These are phyloP conservation scores for Glossosoma conforme DNA, from an alignment of 1,140 invertebrate species.

Conservation along the genomic window DNA sequence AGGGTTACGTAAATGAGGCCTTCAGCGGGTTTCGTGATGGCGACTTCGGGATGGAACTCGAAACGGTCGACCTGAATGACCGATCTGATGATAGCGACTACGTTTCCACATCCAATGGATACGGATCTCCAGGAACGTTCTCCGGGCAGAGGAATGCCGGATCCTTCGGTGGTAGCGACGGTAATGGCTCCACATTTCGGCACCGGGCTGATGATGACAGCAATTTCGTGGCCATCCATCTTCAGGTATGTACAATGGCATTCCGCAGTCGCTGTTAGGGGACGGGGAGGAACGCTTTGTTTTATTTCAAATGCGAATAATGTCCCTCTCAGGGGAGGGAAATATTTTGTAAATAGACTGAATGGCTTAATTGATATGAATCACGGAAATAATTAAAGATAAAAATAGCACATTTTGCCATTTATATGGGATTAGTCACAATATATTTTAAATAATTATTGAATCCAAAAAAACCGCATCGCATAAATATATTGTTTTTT, in stretches of 20 bases:
- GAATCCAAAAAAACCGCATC: too few species aligned
- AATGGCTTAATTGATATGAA: too few species aligned
- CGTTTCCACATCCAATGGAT: not conserved
- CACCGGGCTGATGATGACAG: conserved; percentile 11
- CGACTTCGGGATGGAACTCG: conserved; percentile 7
- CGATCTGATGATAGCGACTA: conserved; percentile 3
- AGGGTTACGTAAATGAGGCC: conserved; percentile 21
- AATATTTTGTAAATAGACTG: too few species aligned
- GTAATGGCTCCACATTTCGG: conserved; percentile 9
- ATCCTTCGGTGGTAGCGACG: conserved; percentile 4
- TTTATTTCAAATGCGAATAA: too few species aligned
- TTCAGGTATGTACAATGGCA: conserved; percentile 12
- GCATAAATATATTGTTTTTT: too few species aligned
- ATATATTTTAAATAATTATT: too few species aligned
- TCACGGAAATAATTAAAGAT: too few species aligned
- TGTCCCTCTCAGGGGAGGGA: too few species aligned
- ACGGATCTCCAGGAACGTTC: not conserved
- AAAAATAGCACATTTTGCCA: too few species aligned
- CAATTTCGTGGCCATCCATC: conserved; percentile 17
- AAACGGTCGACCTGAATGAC: conserved; percentile 16
- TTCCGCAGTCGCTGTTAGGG: not conserved
- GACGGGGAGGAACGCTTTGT: not conserved
- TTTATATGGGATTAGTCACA: too few species aligned
- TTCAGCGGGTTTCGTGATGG: conserved; percentile 11
- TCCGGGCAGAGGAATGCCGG: conserved; percentile 5